Percentiles rank a stretch among this genome's conserved stretches.
Conservation (phyloP, 2,113 vertebrate species). For the Cnemophilus loriae region DNA sequence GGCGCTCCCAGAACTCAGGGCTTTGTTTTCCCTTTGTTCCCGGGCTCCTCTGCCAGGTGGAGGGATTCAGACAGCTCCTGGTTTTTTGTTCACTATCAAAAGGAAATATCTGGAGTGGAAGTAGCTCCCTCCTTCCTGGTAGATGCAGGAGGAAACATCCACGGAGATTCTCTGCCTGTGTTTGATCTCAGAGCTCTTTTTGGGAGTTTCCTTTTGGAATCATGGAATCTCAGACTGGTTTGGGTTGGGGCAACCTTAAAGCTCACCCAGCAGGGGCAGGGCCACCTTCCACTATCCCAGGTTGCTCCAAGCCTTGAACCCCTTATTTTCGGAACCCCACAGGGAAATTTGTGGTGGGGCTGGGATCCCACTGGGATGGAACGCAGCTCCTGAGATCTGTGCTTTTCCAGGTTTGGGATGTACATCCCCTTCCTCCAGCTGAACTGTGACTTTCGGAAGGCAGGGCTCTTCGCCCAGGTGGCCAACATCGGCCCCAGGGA, state of each 20-base stretch:
- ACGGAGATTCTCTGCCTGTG: neutral
- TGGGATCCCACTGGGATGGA: neutral
- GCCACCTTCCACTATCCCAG: neutral
- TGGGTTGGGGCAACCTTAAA: neutral
- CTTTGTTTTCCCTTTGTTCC: neutral
- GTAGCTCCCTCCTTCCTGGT: neutral
- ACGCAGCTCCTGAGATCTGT: accelerated
- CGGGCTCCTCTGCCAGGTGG: neutral
- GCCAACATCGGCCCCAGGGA: constrained; percentile 86
- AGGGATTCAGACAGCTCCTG: neutral
- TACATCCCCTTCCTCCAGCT: constrained; percentile 95
- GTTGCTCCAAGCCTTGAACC: neutral
- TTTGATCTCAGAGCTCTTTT: neutral
- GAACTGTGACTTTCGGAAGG: constrained; percentile 85
- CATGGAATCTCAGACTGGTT: neutral
- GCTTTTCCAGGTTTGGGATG: constrained; percentile 88
- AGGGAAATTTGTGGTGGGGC: neutral
- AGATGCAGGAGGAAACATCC: neutral
- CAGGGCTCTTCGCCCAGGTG: constrained; percentile 79
- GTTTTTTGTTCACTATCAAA: neutral
- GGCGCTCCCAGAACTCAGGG: accelerated
- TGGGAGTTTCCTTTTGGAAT: neutral
- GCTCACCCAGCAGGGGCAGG: neutral
- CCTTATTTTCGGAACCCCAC: neutral
- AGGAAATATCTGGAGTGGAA: neutral